Evolutionary conservation across 1,140 invertebrate species (phyloP).

Genomic region (Diplogasteroides magnus): DNA sequence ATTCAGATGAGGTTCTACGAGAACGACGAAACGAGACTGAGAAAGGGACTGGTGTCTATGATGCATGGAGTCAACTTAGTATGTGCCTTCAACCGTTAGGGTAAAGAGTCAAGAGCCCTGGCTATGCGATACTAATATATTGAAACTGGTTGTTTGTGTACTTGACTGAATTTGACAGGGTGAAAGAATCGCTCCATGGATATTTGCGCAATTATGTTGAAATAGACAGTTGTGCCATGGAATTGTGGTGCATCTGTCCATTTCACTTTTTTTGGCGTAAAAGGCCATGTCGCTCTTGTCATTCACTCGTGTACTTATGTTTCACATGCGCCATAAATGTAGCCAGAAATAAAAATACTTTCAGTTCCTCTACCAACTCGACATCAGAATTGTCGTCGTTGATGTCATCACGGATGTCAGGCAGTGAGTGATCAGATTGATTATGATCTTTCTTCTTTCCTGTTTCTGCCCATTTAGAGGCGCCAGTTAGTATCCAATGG

Average conservation of each 20-base stretch:
- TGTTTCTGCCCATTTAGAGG: background rate
- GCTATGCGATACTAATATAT: background rate
- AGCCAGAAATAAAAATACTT: constrained; percentile 12
- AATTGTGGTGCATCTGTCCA: constrained; percentile 4
- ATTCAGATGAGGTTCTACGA: constrained; percentile 15
- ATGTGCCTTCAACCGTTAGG: background rate
- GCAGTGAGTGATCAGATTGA: too few relatives aligned
- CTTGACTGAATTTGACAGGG: too few relatives aligned
- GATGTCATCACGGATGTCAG: constrained; percentile 12
- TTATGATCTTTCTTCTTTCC: background rate
- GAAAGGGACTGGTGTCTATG: background rate
- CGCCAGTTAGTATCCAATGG: too few relatives aligned
- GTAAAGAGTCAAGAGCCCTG: background rate
- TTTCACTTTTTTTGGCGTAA: too few relatives aligned
- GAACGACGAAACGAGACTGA: constrained; percentile 3
- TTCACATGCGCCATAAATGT: background rate
- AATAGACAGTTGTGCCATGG: constrained; percentile 6
- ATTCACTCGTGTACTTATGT: too few relatives aligned
- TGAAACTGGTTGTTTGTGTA: constrained; percentile 6
- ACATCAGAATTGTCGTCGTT: constrained; percentile 11
- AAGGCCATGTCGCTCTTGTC: too few relatives aligned
- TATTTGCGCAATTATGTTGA: constrained; percentile 1
- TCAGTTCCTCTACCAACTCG: constrained; percentile 17
- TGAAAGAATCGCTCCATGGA: constrained; percentile 1
- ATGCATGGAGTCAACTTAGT: constrained; percentile 15